Evolutionary conservation across 2,797 vertebrate species (phyloP).

Genomic region (Gouania willdenowi): DNA sequence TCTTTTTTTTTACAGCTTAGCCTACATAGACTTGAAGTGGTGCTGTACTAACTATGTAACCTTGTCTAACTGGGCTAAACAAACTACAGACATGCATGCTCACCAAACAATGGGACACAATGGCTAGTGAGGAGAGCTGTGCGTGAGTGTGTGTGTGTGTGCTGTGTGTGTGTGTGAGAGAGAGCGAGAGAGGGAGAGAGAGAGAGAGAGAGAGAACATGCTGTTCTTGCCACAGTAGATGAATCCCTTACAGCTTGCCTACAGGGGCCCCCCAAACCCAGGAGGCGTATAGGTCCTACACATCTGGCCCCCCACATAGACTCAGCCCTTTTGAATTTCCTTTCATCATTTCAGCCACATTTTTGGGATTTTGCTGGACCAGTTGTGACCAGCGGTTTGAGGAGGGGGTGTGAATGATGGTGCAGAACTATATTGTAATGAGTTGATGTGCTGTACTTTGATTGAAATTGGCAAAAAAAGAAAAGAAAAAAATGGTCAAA

Average conservation of each 20-base stretch:
- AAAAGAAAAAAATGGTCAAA: background rate
- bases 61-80: conserved; percentile 37
- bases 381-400: conserved; percentile 46
- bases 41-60: conserved; percentile 42
- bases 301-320: conserved; percentile 52
- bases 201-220: conserved; percentile 61
- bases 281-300: conserved; percentile 62
- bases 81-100: conserved; percentile 49
- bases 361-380: conserved; percentile 62
- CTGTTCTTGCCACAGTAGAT: conserved; percentile 55
- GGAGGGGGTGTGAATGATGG: background rate
- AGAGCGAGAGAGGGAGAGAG: background rate
- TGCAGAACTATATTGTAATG: no score
- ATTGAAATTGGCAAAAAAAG: conserved; percentile 13
- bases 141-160: background rate
- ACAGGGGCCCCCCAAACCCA: conserved; percentile 32
- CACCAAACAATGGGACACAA: conserved; percentile 64
- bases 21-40: conserved; percentile 29
- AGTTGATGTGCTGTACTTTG: no score
- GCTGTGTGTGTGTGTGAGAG: conserved; percentile 1
- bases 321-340: conserved; percentile 61
- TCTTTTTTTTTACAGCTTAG: conserved; percentile 20
- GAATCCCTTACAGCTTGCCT: conserved; percentile 57
- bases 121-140: conserved; percentile 62
- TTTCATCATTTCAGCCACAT: conserved; percentile 67